Evolutionary conservation across 2,113 vertebrate genomes (phyloP), one percentile per base, ranked within the genome.

Genomic region (Hyperopisus bebe): DNA sequence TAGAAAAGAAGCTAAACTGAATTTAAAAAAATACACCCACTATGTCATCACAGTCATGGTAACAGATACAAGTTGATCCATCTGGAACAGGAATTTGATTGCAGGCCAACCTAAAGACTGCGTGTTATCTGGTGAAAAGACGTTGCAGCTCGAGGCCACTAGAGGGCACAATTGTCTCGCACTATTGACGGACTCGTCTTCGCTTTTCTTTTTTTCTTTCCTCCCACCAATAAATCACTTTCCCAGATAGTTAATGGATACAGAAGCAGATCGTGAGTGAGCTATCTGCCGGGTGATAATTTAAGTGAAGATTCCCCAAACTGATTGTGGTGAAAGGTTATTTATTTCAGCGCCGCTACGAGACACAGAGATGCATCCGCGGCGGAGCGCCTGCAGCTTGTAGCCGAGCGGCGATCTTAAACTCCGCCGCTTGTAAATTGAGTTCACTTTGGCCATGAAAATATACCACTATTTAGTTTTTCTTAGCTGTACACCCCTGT

Each of bases 261-360:
- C 95, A 95, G 95, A 95, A 95, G 95, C 94, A 95, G 95, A 95
- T 96, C 95, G 94, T 95, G 96, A 96, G 95, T 96, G 96, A 96
- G 95, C 95, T 96, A 95, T 96, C 95, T 96, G 94, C 90, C 92
- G 94, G 93, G 94, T 92, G 95, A 96, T 96, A 95, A 96, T 96
- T 96, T 96, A 96, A 96, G 95, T 95, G 95, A 96, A 95, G 96
- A 96, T 96, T 80, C 94, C 94, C 93, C 92, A 91, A 94, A 93
- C 95, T 95, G 95, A 96, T 96, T 95, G 95, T 94, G 93, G 94
- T 95, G 96, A 96, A 96, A 96, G 95, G 95, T 96, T 96, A 96
- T 96, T 96, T 96, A 96, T 96, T 96, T 96, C 94, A 95, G 95
- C 95, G 94, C 94, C 95, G 96, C 95, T 94, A 93, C 94, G 90